Percentiles rank a stretch among this genome's conserved stretches.
Evolutionary conservation across 37 sponge, comb jelly and placozoan species (phyloP).

Genomic region (Lycopodina hypogea): DNA sequence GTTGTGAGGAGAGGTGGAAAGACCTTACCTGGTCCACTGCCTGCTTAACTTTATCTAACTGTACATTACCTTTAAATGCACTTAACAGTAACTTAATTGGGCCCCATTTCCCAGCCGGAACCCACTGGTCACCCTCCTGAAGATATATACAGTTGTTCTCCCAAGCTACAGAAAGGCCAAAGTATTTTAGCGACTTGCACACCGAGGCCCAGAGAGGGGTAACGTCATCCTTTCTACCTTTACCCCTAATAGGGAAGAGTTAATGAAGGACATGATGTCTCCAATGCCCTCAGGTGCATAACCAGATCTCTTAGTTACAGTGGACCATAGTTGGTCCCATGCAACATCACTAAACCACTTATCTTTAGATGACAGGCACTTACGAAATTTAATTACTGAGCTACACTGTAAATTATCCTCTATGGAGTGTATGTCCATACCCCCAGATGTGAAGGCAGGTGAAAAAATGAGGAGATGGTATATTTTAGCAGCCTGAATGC

Average conservation of each 20-base stretch:
- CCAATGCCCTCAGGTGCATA: not conserved
- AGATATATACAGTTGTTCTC: too few species aligned
- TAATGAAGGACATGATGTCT: constrained; percentile 20
- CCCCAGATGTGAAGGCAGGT: constrained; percentile 14
- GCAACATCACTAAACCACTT: constrained; percentile 5
- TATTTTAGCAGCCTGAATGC: constrained; percentile 17
- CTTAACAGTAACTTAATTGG: not conserved
- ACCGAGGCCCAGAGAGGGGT: too few species aligned
- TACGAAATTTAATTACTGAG: not conserved
- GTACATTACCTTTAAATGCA: not conserved
- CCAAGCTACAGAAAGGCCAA: too few species aligned
- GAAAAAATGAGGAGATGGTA: constrained; percentile 25
- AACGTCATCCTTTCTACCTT: too few species aligned
- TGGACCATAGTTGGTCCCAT: constrained; percentile 5
- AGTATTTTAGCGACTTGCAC: too few species aligned
- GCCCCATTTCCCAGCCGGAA: not conserved
- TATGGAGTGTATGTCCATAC: constrained; percentile 36
- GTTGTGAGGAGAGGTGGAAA: not conserved
- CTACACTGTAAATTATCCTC: constrained; percentile 6
- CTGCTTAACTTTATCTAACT: not conserved
- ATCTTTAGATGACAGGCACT: constrained; percentile 3
- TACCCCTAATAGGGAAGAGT: constrained; percentile 5
- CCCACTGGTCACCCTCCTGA: too few species aligned
- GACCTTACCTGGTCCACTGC: constrained; percentile 43
- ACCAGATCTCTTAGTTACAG: not conserved